Base-by-base conservation (phyloP, 2,888 invertebrate genomes). In the Dicycla oo region DNA sequence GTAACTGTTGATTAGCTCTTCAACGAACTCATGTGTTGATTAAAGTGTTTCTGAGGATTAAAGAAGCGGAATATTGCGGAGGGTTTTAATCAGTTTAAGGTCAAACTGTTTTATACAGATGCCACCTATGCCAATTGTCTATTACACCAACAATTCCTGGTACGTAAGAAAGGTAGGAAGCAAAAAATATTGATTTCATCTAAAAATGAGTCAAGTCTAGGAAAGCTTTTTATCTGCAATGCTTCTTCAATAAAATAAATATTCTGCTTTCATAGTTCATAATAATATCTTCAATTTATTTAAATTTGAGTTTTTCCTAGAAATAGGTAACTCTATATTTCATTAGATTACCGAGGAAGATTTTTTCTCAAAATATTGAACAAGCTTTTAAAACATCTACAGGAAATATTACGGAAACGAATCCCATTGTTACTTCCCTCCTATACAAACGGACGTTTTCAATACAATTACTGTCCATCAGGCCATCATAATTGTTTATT, bases 1-100 rank as follows among this genome's bases (percentile, higher is more conserved):
- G 85, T 88, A 75, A 88, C 88, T 71, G 82, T 83, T 90, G 88
- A 89, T 87, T 88, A 88, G 73, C 81, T 85, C 45, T 71, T 72
- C 53, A 62, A 67, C 67, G 67, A 68, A 23, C 56, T 58, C 51
- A 26, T 47, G 30, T 3, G 66, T 69, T 73, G 34, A 73, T 82
- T 66, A 23, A 67, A 71, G 61, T 68, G 57, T 63, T 64, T 38
- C 23, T n/a, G 13, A 30, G 30, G 23, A 38, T 60, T 26, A 38
- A 38, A 64, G 34, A 47, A n/a, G 18, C 5, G n/a, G 47, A n/a
- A 69, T 20, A 11, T 15, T 38, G 18, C 2, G 11, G 5, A n/a
- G 0, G n/a, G 51, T 7, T 54, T 69, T 43, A 23, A 30, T 40
- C 60, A 49, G n/a, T 57, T n/a, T 30, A 20, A 15, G 15, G 6